These are phyloP conservation scores for Octomys mimax DNA, from an alignment of 2,797 vertebrate species.

Conservation along the genomic window DNA sequence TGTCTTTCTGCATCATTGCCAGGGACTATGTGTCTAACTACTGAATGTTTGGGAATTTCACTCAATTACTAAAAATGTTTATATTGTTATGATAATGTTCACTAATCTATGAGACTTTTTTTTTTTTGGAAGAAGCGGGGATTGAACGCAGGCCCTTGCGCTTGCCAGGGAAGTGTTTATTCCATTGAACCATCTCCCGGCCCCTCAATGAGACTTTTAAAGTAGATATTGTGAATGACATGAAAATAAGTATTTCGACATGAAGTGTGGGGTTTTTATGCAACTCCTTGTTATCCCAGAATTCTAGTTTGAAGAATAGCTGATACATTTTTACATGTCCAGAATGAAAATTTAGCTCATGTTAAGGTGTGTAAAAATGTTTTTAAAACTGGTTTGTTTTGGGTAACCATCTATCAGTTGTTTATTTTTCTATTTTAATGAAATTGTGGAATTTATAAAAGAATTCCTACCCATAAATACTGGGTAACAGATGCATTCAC, in stretches of 20 bases:
- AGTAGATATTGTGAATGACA: background rate
- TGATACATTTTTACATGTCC: background rate
- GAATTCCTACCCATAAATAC: slow-evolving; percentile 91
- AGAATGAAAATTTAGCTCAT: background rate
- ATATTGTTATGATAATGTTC: background rate
- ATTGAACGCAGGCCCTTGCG: no score
- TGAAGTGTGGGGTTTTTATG: background rate
- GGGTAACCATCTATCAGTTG: background rate
- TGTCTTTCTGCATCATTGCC: background rate
- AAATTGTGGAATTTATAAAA: background rate
- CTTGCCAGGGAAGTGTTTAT: no score
- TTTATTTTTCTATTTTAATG: background rate
- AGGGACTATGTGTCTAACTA: background rate
- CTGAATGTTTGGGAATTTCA: background rate
- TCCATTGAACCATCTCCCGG: no score
- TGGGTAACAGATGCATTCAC: slow-evolving; percentile 90
- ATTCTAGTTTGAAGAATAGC: background rate
- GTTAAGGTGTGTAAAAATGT: background rate
- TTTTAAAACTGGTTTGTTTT: background rate
- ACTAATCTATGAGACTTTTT: background rate
- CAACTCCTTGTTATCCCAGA: background rate
- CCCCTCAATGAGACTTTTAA: background rate
- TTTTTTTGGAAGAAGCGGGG: no score
- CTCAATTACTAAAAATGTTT: background rate
- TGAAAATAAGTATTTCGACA: background rate